These are phyloP conservation scores for Cyclura pinguis DNA, from an alignment of 2,797 vertebrate genomes.

Conservation along the genomic window DNA sequence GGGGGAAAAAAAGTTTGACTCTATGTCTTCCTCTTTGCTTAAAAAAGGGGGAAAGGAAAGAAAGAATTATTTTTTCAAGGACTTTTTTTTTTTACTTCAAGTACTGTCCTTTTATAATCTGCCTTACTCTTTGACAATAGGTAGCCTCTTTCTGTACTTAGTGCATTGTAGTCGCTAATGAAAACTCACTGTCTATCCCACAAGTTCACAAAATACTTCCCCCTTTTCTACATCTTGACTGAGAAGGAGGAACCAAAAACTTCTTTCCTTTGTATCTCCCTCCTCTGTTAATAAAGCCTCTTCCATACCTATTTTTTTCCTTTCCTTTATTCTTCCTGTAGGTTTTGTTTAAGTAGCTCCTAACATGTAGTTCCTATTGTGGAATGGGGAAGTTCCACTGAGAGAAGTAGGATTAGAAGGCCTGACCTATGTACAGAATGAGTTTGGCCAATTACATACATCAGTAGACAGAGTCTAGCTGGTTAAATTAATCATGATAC, in stretches of 20 bases:
- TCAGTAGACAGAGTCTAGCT: neutral
- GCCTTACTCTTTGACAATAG: slow-evolving; percentile 70
- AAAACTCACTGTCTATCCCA: slow-evolving; percentile 63
- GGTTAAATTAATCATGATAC: slow-evolving; percentile 1
- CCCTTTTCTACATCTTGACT: slow-evolving; percentile 61
- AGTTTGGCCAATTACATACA: neutral
- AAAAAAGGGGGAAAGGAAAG: neutral
- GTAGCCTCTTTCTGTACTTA: slow-evolving; percentile 62
- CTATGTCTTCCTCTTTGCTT: slow-evolving; percentile 60
- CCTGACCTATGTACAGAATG: neutral
- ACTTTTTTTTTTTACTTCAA: slow-evolving; percentile 62
- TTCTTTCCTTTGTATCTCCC: slow-evolving; percentile 49
- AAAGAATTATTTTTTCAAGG: slow-evolving; percentile 58
- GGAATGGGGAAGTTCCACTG: neutral
- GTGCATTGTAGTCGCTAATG: slow-evolving; percentile 67
- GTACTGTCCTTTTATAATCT: slow-evolving; percentile 73
- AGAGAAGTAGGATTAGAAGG: neutral
- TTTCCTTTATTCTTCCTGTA: slow-evolving; percentile 44
- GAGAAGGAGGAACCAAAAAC: slow-evolving; percentile 52
- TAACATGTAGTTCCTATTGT: slow-evolving; percentile 27
- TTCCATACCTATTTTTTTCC: slow-evolving; percentile 50
- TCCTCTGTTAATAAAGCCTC: slow-evolving; percentile 57
- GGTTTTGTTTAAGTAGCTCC: slow-evolving; percentile 31
- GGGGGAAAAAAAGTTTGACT: slow-evolving; percentile 68
- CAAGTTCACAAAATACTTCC: slow-evolving; percentile 64